Evolutionary conservation across 2,888 invertebrate species (phyloP), one percentile per base, ranked within the genome.

Genomic region (Pseudeuparius sepicola): DNA sequence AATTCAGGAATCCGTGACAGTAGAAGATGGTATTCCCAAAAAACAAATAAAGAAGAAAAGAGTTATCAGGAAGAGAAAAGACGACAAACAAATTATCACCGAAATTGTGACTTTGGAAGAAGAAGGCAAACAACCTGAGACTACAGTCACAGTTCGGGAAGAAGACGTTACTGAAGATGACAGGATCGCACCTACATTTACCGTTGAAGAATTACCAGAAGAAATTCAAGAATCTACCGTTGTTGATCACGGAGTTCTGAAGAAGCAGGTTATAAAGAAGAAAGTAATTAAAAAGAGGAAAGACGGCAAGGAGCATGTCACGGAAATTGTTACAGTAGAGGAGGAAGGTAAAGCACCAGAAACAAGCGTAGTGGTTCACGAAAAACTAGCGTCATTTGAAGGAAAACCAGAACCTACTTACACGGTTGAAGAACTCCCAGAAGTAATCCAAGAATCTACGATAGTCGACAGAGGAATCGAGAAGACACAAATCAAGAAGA

Each of bases 91-190:
- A 41, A 60, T 65, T 42, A 47, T 61, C 4, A 53, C 63, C 4
- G 64, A 66, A 51, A 57, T 63, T 38, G 46, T 59, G 2, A 62
- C 54, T 42, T n/a, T n/a, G n/a, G n/a, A n/a, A 34, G 31, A 7
- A 28, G 23, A 46, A 32, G 40, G 37, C 11, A 49, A 50, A 37
- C 33, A 41, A 40, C 54, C 52, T 4, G 48, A 61, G 44, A 56
- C 51, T 3, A 45, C 34, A 6, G 42, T 41, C 9, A 38, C 34
- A 1, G 48, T 51, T 43, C 52, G 20, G 42, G 47, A 52, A 32
- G 36, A 46, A 13, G 38, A 45, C 3, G 39, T 41, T 10, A 52
- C 52, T 10, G 53, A 46, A 36, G 47, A 43, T 24, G n/a, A n/a
- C 7, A 20, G n/a, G n/a, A 55, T 57, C 0, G 44, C 52, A 18